Evolutionary conservation across 2,113 vertebrate species (phyloP).

Genomic region (Cyprichromis sp.): DNA sequence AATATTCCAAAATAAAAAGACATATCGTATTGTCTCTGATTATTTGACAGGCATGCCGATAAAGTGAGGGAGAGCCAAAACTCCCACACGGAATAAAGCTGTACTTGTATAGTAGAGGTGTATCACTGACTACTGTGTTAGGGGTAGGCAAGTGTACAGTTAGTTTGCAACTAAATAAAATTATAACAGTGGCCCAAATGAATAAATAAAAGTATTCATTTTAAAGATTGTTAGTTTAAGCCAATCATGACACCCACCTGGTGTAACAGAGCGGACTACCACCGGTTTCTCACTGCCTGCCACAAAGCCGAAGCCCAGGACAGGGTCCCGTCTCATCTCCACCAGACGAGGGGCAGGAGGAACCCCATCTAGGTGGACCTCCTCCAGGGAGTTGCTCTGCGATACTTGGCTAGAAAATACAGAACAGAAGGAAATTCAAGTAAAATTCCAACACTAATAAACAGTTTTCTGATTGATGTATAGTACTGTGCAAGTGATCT

Average conservation of each 20-base stretch:
- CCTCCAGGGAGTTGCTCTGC: conserved; percentile 86
- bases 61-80: background rate
- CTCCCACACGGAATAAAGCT: background rate
- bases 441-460: background rate
- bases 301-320: conserved; percentile 95
- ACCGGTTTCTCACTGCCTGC: conserved; percentile 97
- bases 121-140: background rate
- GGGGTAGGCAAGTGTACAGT: background rate
- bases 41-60: background rate
- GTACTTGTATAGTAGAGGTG: background rate
- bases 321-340: conserved; percentile 93
- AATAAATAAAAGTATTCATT: background rate
- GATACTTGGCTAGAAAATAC: conserved; percentile 80
- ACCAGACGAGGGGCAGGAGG: conserved; percentile 86
- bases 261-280: conserved; percentile 94
- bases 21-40: background rate
- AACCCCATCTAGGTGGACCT: conserved; percentile 84
- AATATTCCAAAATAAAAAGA: background rate
- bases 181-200: background rate
- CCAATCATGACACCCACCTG: conserved; percentile 69
- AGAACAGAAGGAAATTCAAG: background rate
- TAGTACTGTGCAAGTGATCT: background rate
- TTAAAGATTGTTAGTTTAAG: background rate
- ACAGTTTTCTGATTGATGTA: background rate
- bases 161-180: background rate